Evolutionary conservation across 2,113 vertebrate species (phyloP), one percentile per base, ranked within the genome.

Genomic region (Labeo rohita): DNA sequence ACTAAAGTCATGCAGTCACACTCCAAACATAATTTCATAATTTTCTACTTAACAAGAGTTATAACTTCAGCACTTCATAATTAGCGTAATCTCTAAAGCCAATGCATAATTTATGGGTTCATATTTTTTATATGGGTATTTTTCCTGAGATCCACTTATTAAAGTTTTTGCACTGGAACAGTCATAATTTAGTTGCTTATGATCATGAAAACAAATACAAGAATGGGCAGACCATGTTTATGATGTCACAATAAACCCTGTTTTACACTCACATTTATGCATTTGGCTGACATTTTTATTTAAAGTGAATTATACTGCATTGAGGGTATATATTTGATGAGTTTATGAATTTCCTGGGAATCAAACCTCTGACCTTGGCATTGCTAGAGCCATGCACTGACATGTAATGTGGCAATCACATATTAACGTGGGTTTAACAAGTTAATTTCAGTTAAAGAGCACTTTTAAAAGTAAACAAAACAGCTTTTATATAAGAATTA

Each of bases 1-100:
- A 61, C 15, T 56, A 45, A 36, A 79, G 6, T 61, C 18, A 61
- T 61, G 7, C 39, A 79, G 77, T 61, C 54, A 79, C 77, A 79
- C 54, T 36, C 34, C 36, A 78, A 78, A 79, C 36, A 61, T 79
- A 23, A 79, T 61, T 79, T 43, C 34, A 13, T 15, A n/a, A 79
- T 43, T 39, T 39, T 79, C 34, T 23, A 43, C 21, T 61, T 45
- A 12, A 13, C 18, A 45, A 45, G 16, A 74, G 13, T 11, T 11
- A 56, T 56, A 54, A 61, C 43, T 59, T 39, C 11, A 10, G 54
- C 54, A 61, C 54, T 61, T 79, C 43, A 61, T 43, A 56, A 45
- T 43, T 43, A 43, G 21, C 54, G 13, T 61, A 80, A 63, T 80
- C 10, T 21, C 15, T 63, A 70, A 43, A 68, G 28, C 28, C 23